Base-by-base conservation (phyloP, 2,113 vertebrate species). In the Gopherus evgoodei region DNA sequence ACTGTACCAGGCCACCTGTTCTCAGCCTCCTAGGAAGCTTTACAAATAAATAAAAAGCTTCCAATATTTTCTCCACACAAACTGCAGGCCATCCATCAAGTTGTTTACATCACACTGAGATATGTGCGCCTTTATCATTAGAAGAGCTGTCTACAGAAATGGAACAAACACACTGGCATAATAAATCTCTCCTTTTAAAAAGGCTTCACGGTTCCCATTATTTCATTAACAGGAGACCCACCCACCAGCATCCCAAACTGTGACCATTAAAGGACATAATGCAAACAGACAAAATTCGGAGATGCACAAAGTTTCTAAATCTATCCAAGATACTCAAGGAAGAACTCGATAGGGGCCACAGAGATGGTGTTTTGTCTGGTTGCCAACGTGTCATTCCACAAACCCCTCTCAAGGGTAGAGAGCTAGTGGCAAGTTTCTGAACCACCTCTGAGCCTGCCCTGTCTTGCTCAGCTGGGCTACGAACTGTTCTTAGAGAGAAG, bases 91-190 rank as follows among this genome's bases (percentile, higher is more conserved):
- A 97, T 97, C 92, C 97, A 96, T 97, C 97, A 97, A 89, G 93
- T 93, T 97, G 96, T 96, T 97, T 97, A 97, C 94, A 96, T 94
- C 96, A 94, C 91, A 52, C 87, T 3, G 50, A 91, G 97, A 96
- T 93, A 81, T 88, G 84, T 80, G 96, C 91, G 91, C 93, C 96
- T 96, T 97, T 96, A 97, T 95, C 95, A 96, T 96, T 93, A 96
- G 76, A 93, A 76, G 87, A 97, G 94, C 96, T 91, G 90, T 97
- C 96, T 91, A 19, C 93, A 92, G 96, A 79, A 97, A 96, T 88
- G 94, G 96, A 92, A 96, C 91, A 89, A 94, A 54, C 75, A 69
- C 38, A 2, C 24, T 54, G 76, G 44, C 69, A 88, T 76, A 93
- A 87, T 95, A 95, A 94, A 97, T 96, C 96, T 97, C 82, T 31